phyloP scores from a whole-genome alignment of 2,888 invertebrate species.

The Troides helena region DNA sequence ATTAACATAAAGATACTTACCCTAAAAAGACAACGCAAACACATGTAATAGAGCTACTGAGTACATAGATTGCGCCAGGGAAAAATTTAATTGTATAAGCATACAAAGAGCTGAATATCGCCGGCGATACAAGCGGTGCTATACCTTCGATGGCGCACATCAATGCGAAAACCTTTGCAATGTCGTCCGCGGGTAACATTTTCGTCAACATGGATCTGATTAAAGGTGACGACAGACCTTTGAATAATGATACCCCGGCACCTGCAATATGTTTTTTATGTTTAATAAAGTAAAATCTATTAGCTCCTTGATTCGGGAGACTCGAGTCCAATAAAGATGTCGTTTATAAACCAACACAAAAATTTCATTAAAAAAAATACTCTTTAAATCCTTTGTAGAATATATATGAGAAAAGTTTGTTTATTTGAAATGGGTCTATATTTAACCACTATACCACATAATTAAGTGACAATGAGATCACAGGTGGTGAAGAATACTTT shows the following conservation, averaged over 20 bases:
- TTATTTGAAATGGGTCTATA: too few species aligned
- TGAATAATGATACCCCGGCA: slow-evolving; percentile 70
- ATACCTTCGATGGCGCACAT: slow-evolving; percentile 83
- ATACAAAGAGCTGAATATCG: slow-evolving; percentile 84
- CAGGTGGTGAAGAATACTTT: too few species aligned
- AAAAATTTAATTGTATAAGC: slow-evolving; percentile 75
- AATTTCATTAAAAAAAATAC: too few species aligned
- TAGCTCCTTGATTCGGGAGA: too few species aligned
- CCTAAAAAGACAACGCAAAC: slow-evolving; percentile 68
- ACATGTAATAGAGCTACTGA: slow-evolving; percentile 72
- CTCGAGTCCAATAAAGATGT: too few species aligned
- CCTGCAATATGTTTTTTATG: slow-evolving; percentile 43
- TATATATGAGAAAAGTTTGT: too few species aligned
- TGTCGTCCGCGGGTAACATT: slow-evolving; percentile 79
- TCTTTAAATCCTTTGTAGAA: too few species aligned
- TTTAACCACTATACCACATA: too few species aligned
- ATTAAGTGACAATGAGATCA: too few species aligned
- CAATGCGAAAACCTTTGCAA: slow-evolving; percentile 85
- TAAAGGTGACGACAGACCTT: slow-evolving; percentile 78
- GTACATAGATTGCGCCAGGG: slow-evolving; percentile 81
- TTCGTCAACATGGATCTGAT: slow-evolving; percentile 82
- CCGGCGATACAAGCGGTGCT: slow-evolving; percentile 81
- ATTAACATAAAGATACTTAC: slow-evolving; percentile 60
- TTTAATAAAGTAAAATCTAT: too few species aligned
- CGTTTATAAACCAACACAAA: too few species aligned